phyloP scores from a whole-genome alignment of 2,113 vertebrate genomes.

The Falco punctatus region DNA sequence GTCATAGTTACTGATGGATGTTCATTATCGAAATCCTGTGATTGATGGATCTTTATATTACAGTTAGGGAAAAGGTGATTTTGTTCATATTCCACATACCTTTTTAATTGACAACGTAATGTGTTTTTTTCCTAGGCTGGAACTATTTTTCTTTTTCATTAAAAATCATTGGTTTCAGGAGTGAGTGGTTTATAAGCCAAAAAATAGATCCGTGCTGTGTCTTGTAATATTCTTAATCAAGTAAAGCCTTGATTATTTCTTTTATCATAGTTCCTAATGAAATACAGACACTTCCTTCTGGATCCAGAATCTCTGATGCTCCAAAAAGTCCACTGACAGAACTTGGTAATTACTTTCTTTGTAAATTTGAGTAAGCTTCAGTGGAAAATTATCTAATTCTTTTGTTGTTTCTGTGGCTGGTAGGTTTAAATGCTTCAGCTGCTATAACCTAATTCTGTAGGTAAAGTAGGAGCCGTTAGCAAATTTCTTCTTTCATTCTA shows the following conservation, averaged over 20 bases:
- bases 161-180: background rate
- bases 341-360: constrained; percentile 73
- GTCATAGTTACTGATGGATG: background rate
- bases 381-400: background rate
- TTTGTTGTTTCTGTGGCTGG: background rate
- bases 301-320: constrained; percentile 60
- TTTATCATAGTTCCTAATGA: constrained; percentile 71
- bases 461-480: background rate
- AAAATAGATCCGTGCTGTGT: background rate
- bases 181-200: background rate
- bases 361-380: background rate
- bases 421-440: background rate
- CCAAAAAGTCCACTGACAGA: constrained; percentile 65
- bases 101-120: background rate
- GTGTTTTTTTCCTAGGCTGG: background rate
- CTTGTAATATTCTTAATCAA: background rate
- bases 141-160: background rate
- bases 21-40: background rate
- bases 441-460: background rate
- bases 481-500: background rate
- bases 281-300: constrained; percentile 57
- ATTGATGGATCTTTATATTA: background rate
- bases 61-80: background rate
- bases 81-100: background rate
- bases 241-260: constrained; percentile 61